A percentile compares a stretch with the other conserved stretches of the same genome.
Evolutionary conservation across 1,140 invertebrate genomes (phyloP).

Genomic region (Patella vulgata): DNA sequence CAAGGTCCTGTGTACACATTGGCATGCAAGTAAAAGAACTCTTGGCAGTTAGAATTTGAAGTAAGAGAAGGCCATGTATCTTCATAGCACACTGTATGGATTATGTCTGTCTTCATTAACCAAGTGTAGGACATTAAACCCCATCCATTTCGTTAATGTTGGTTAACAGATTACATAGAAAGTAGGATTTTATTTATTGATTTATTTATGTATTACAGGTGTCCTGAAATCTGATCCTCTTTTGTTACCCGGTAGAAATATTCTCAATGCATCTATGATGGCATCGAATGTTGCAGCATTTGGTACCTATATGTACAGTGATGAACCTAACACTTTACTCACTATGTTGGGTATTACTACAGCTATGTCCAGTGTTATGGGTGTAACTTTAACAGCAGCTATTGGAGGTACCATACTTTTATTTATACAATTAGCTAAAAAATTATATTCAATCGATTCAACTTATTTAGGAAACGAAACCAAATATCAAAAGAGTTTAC

Average conservation of each 20-base stretch:
- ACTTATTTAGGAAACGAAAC: neutral
- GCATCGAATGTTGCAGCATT: constrained; percentile 78
- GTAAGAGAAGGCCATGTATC: no score
- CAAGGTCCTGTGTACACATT: no score
- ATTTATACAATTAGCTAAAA: no score
- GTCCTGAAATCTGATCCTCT: constrained; percentile 81
- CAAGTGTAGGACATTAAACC: neutral
- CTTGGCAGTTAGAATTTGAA: no score
- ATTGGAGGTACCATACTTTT: constrained; percentile 84
- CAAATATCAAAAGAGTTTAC: neutral
- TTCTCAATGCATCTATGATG: constrained; percentile 77
- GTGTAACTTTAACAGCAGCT: constrained; percentile 86
- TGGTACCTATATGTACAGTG: constrained; percentile 76
- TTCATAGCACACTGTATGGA: no score
- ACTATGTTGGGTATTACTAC: constrained; percentile 78
- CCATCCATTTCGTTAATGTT: neutral
- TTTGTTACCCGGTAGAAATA: constrained; percentile 84
- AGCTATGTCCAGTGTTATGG: constrained; percentile 79
- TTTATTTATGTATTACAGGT: constrained; percentile 67
- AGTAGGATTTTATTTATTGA: neutral
- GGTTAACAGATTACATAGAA: neutral
- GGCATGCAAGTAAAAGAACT: no score
- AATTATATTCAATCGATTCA: neutral
- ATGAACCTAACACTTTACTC: constrained; percentile 75
- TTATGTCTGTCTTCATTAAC: no score